These are phyloP conservation scores for Phalacrocorax brasilianus DNA, from an alignment of 2,113 vertebrate genomes.

Conservation along the genomic window DNA sequence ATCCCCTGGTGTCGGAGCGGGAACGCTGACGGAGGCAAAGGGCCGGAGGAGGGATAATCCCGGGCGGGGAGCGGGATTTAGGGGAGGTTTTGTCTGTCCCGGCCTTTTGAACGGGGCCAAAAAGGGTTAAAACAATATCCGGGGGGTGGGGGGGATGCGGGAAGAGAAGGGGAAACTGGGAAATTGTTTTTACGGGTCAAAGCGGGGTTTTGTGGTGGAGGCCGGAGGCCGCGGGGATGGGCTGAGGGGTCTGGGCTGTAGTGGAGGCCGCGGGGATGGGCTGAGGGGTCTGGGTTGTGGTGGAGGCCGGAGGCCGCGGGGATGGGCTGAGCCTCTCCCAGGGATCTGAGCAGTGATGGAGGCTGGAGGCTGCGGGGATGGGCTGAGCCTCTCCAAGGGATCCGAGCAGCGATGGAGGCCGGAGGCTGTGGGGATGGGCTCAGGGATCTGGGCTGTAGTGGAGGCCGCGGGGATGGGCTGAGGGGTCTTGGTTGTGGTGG, in stretches of 20 bases:
- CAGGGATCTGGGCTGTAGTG: too few relatives aligned
- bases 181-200: too few relatives aligned
- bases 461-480: too few relatives aligned
- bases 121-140: background rate
- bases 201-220: too few relatives aligned
- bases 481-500: too few relatives aligned
- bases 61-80: background rate
- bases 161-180: background rate
- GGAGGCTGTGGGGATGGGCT: too few relatives aligned
- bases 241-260: too few relatives aligned
- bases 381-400: too few relatives aligned
- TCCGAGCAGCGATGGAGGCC: too few relatives aligned
- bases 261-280: too few relatives aligned
- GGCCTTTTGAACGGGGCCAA: background rate
- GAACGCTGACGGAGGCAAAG: constrained; percentile 20
- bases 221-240: background rate
- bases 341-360: too few relatives aligned
- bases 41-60: constrained; percentile 6
- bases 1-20: background rate
- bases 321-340: background rate
- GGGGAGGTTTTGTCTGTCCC: background rate
- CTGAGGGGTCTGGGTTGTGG: accelerated
- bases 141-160: too few relatives aligned
- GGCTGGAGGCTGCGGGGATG: background rate
- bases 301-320: accelerated